Conservation (phyloP, 2,888 invertebrate genomes). For the Eupithecia subumbrata region DNA sequence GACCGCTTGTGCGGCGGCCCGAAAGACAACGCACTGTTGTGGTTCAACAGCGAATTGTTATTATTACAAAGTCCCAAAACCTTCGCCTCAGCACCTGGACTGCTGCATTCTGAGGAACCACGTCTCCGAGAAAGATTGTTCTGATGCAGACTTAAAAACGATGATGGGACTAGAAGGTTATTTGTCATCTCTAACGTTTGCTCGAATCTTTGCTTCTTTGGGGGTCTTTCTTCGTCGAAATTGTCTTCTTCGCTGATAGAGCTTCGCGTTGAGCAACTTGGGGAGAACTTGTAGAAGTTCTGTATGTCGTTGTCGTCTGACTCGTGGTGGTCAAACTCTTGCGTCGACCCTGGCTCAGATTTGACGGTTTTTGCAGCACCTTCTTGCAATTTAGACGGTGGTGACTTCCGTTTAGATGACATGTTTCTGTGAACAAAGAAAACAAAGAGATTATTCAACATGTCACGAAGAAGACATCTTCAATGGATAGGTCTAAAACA, state of each 20-base stretch:
- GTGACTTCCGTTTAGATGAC: conserved; percentile 98
- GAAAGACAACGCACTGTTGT: conserved; percentile 81
- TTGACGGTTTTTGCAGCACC: conserved; percentile 81
- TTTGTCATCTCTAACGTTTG: conserved; percentile 85
- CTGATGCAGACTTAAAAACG: conserved; percentile 82
- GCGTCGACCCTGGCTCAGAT: conserved; percentile 79
- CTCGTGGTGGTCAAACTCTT: conserved; percentile 77
- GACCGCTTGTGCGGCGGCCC: conserved; percentile 88
- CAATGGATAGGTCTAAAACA: not conserved
- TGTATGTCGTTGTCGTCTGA: conserved; percentile 73
- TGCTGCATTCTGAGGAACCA: conserved; percentile 89
- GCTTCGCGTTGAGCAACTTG: conserved; percentile 75
- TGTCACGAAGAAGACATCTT: not conserved
- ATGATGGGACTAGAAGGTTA: conserved; percentile 81
- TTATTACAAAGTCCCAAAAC: conserved; percentile 86
- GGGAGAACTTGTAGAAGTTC: conserved; percentile 79
- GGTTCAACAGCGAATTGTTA: conserved; percentile 86
- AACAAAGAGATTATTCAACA: conserved; percentile 6
- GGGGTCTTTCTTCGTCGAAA: conserved; percentile 85
- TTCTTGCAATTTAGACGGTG: conserved; percentile 96
- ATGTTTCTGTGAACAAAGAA: conserved; percentile 90
- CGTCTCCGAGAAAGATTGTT: conserved; percentile 79
- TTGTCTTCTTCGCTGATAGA: conserved; percentile 85
- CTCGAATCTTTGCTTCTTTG: conserved; percentile 85
- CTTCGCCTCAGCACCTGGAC: conserved; percentile 87